phyloP scores from a whole-genome alignment of 2,797 vertebrate species.

The Danio aesculapii region DNA sequence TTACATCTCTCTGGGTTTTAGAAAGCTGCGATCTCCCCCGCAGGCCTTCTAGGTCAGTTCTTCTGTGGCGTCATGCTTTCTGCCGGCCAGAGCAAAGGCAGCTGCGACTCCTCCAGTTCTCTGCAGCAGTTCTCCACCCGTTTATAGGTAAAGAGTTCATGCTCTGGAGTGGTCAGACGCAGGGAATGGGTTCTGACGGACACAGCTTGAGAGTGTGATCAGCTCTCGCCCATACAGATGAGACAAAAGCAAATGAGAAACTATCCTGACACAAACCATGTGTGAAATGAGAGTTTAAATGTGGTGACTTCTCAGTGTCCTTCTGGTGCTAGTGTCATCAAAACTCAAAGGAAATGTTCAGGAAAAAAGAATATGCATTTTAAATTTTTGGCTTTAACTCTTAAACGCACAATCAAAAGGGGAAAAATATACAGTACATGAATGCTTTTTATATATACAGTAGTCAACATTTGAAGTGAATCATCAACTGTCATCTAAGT shows the following conservation, averaged over 20 bases:
- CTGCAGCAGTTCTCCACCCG: conserved; percentile 54
- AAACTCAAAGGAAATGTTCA: no score
- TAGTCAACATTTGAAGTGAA: no score
- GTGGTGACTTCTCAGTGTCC: background rate
- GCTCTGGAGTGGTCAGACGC: conserved; percentile 60
- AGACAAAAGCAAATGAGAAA: background rate
- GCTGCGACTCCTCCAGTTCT: conserved; percentile 62
- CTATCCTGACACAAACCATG: background rate
- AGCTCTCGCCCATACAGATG: conserved; percentile 6
- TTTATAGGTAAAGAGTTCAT: conserved; percentile 68
- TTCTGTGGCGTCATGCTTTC: conserved; percentile 59
- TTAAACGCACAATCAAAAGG: no score
- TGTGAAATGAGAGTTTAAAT: background rate
- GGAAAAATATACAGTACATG: no score
- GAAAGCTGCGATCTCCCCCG: conserved; percentile 41
- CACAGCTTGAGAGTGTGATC: background rate
- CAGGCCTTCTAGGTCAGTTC: conserved; percentile 62
- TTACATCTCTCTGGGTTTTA: conserved; percentile 42
- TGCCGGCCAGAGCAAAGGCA: conserved; percentile 57
- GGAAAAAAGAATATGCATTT: no score
- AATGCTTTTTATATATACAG: no score
- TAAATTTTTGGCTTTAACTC: no score
- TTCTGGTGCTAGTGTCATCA: no score
- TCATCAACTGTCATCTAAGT: no score
- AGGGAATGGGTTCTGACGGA: background rate